Percentiles rank a stretch among this genome's conserved stretches.
Evolutionary conservation across 2,113 vertebrate species (phyloP).

Genomic region (Turdus rufiventris): DNA sequence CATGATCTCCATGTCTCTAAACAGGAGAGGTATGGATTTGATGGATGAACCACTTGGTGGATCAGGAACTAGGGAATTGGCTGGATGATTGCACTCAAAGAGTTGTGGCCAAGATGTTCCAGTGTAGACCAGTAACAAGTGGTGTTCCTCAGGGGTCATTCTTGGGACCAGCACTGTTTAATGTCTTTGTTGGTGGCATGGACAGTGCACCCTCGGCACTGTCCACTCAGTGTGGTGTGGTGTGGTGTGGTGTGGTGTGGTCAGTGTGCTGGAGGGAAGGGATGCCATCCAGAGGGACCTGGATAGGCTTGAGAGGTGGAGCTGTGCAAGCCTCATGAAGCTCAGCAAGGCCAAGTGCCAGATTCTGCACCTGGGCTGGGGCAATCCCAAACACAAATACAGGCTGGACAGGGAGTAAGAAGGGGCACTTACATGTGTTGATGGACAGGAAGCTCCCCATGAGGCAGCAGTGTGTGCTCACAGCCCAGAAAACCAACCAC

Average conservation of each 20-base stretch:
- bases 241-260: no score
- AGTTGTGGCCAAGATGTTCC: not conserved
- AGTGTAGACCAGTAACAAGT: not conserved
- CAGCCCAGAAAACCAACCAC: not conserved
- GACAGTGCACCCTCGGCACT: not conserved
- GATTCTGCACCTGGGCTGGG: not conserved
- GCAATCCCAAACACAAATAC: not conserved
- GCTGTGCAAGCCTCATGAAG: not conserved
- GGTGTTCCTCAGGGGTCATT: not conserved
- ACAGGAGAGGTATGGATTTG: not conserved
- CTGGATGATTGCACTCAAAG: not conserved
- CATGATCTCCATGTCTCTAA: not conserved
- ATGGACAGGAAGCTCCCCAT: not conserved
- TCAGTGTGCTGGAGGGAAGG: not conserved
- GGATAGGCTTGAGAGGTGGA: not conserved
- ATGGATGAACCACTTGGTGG: not conserved
- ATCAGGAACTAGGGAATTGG: not conserved
- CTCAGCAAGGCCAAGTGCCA: not conserved
- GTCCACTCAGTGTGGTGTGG: not conserved
- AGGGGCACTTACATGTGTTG: not conserved
- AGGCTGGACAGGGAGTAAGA: not conserved
- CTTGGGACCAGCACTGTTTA: not conserved
- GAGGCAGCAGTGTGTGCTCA: not conserved
- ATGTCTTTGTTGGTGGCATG: not conserved
- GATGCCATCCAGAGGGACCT: not conserved